A percentile compares a stretch with the other conserved stretches of the same genome.
phyloP scores from a whole-genome alignment of 2,888 invertebrate species.

The Dryadula phaetusa region DNA sequence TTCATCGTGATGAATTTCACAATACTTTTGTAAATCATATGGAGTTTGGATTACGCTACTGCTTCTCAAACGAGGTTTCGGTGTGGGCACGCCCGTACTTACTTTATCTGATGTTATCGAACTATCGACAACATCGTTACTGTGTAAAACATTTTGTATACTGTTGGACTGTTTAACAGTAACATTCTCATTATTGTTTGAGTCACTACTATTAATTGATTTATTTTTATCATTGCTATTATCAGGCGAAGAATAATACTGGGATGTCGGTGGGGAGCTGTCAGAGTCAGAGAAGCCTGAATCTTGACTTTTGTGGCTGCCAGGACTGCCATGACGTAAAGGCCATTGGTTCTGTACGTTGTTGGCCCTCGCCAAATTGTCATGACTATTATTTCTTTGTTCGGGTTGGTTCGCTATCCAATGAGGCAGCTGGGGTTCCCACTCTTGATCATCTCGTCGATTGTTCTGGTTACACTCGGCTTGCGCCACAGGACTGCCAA shows the following conservation, averaged over 20 bases:
- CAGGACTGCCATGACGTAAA: constrained; percentile 80
- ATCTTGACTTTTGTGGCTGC: constrained; percentile 90
- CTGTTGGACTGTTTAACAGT: constrained; percentile 76
- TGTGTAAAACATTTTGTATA: constrained; percentile 67
- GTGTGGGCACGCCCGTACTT: constrained; percentile 60
- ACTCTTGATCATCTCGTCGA: constrained; percentile 68
- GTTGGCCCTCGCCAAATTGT: constrained; percentile 67
- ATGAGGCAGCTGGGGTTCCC: constrained; percentile 81
- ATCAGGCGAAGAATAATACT: constrained; percentile 71
- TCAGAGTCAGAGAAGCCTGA: constrained; percentile 93
- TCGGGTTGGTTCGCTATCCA: constrained; percentile 80
- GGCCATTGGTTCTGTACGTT: constrained; percentile 76
- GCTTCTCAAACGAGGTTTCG: constrained; percentile 75
- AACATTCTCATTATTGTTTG: constrained; percentile 76
- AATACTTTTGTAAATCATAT: constrained; percentile 80
- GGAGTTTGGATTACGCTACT: constrained; percentile 82
- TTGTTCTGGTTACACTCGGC: constrained; percentile 66
- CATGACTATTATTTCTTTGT: constrained; percentile 68
- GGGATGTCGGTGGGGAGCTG: constrained; percentile 83
- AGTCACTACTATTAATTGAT: constrained; percentile 73
- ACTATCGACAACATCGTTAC: constrained; percentile 66
- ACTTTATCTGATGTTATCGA: constrained; percentile 54
- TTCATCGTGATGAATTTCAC: constrained; percentile 77
- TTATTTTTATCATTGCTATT: constrained; percentile 64
- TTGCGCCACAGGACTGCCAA: constrained; percentile 74